phyloP scores from a whole-genome alignment of 37 sponge, comb jelly and placozoan species.

The Mnemiopsis leidyi region DNA sequence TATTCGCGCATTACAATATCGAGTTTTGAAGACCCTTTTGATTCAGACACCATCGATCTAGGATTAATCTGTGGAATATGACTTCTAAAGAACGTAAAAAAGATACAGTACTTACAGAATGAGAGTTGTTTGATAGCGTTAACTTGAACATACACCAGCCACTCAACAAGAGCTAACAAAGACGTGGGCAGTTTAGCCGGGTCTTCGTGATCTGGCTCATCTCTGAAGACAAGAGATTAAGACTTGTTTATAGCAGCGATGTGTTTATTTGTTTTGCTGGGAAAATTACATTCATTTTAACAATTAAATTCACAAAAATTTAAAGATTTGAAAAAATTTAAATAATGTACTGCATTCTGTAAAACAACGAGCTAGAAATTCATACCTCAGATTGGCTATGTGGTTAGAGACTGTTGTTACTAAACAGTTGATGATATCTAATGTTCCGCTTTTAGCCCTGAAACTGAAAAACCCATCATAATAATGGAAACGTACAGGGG shows the following conservation, averaged over 20 bases:
- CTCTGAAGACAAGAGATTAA: too few relatives aligned
- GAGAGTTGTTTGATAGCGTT: constrained; percentile 58
- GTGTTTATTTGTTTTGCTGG: too few relatives aligned
- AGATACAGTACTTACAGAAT: constrained; percentile 20
- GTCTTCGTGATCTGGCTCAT: constrained; percentile 1
- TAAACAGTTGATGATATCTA: constrained; percentile 14
- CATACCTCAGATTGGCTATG: background rate
- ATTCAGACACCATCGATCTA: background rate
- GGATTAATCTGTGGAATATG: background rate
- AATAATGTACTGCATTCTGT: too few relatives aligned
- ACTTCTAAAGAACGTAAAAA: background rate
- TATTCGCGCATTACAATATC: background rate
- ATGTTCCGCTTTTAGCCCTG: background rate
- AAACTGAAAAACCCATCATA: too few relatives aligned
- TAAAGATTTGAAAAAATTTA: too few relatives aligned
- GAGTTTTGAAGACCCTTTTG: background rate
- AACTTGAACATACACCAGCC: constrained; percentile 27
- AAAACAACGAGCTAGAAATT: too few relatives aligned
- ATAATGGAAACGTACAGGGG: too few relatives aligned
- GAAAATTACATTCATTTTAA: too few relatives aligned
- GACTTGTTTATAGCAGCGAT: background rate
- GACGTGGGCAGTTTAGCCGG: background rate
- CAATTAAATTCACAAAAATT: too few relatives aligned
- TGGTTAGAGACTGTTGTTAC: background rate
- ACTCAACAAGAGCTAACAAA: constrained; percentile 18